Base-by-base conservation (phyloP, 2,113 vertebrate genomes). In the Phasianus colchicus region DNA sequence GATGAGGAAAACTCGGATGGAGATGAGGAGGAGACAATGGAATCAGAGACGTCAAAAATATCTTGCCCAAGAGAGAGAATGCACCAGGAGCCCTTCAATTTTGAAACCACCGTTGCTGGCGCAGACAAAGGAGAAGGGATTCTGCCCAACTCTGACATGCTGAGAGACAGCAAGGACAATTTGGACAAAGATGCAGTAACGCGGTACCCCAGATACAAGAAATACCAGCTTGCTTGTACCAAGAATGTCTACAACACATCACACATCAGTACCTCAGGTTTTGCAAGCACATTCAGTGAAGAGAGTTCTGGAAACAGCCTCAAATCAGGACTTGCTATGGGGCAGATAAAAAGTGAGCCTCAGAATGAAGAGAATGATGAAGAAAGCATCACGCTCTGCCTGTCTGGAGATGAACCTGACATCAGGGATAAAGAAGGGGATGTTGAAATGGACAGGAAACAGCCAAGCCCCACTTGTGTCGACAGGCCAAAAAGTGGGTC, bases 251-350 rank as follows among this genome's bases (percentile, higher is more conserved):
- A 98, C 96, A 98, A 98, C 89, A 98, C 99, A 97, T 98, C 99
- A 98, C 98, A 99, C 97, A 98, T 98, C 98, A 99, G 99, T 99
- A 99, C 99, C 99, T 99, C 99, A 99, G 99, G 99, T 98, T 99
- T 99, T 97, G 98, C 99, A 98, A 99, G 99, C 99, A 99, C 99
- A 98, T 98, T 99, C 98, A 97, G 97, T 16, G 99, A 99, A 97
- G 98, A 98, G 69, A 96, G 82, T 93, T 97, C 98, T 72, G 96
- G 97, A 96, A 95, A 92, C 60, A 92, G 97, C 96, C 96, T 98
- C 97, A 91, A 98, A 95, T 98, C 98, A 69, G 98, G 96, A 96
- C 98, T 98, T 92, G 97, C 98, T 81, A 74, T 98, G 97, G 98
- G 98, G 93, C 98, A 98, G 96, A 99, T 99, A 94, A 99, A 99